phyloP scores from a whole-genome alignment of 2,888 invertebrate species.

The Creontiades dilutus region DNA sequence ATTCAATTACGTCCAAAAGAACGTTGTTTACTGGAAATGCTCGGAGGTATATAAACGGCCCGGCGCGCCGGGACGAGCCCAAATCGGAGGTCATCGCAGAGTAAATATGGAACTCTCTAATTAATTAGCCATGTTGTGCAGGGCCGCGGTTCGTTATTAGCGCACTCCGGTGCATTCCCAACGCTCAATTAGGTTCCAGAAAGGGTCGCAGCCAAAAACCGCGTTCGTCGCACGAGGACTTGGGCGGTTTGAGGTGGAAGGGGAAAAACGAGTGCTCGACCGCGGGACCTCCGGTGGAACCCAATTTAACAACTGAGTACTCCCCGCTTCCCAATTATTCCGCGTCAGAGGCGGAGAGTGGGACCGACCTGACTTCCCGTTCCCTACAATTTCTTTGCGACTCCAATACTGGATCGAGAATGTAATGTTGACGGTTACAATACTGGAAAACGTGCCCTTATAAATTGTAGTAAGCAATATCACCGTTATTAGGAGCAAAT shows the following conservation, averaged over 20 bases:
- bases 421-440: background rate
- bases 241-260: background rate
- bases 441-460: no score
- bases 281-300: background rate
- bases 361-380: background rate
- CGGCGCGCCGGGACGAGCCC: background rate
- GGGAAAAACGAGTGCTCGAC: background rate
- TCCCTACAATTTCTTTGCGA: background rate
- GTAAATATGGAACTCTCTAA: slow-evolving; percentile 28
- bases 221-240: background rate
- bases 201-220: slow-evolving; percentile 18
- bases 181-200: slow-evolving; percentile 32
- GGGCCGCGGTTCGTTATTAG: slow-evolving; percentile 12
- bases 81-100: background rate
- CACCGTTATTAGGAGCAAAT: no score
- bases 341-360: background rate
- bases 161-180: slow-evolving; percentile 17
- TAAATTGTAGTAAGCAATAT: no score
- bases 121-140: slow-evolving; percentile 19
- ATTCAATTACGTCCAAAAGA: background rate
- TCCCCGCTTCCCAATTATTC: slow-evolving; percentile 22
- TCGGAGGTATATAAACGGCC: background rate
- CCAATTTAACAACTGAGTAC: slow-evolving; percentile 33
- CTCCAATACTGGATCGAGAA: background rate
- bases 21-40: background rate